A percentile compares a stretch with the other conserved stretches of the same genome.
phyloP scores from a whole-genome alignment of 1,140 invertebrate genomes.

The Trichogramma pretiosum region DNA sequence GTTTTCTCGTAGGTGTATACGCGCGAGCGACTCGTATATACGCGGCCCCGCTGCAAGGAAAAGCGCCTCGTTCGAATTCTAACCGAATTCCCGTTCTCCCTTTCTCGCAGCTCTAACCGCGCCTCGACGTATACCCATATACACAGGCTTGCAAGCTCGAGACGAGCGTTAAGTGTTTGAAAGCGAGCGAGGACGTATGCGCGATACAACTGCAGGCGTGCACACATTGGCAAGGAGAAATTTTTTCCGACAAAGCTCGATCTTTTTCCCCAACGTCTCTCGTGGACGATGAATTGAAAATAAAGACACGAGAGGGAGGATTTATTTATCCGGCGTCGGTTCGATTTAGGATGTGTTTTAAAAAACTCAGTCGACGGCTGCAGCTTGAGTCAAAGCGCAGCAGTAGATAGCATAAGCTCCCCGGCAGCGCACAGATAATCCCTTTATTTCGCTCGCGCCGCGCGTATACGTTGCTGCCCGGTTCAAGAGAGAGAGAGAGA shows the following conservation, averaged over 20 bases:
- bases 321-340: too few relatives aligned
- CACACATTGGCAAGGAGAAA: neutral
- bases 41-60: slow-evolving; percentile 42
- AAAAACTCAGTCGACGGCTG: too few relatives aligned
- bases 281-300: slow-evolving; percentile 17
- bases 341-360: too few relatives aligned
- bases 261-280: slow-evolving; percentile 6
- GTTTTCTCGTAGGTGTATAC: slow-evolving; percentile 14
- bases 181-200: too few relatives aligned
- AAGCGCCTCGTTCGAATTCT: slow-evolving; percentile 37
- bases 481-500: too few relatives aligned
- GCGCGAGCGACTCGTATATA: slow-evolving; percentile 40
- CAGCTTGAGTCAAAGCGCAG: neutral
- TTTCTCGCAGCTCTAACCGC: neutral
- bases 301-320: slow-evolving; percentile 2
- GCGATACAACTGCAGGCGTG: too few relatives aligned
- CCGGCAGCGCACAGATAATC: slow-evolving; percentile 10
- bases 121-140: neutral
- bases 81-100: slow-evolving; percentile 33
- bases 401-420: neutral
- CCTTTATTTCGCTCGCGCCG: slow-evolving; percentile 17
- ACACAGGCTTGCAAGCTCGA: too few relatives aligned
- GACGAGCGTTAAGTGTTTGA: too few relatives aligned
- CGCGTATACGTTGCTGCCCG: too few relatives aligned
- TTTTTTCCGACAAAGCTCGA: neutral